Percentiles rank a stretch among this genome's conserved stretches.
phyloP scores from a whole-genome alignment of 2,113 vertebrate species.

The Barnardius zonarius region DNA sequence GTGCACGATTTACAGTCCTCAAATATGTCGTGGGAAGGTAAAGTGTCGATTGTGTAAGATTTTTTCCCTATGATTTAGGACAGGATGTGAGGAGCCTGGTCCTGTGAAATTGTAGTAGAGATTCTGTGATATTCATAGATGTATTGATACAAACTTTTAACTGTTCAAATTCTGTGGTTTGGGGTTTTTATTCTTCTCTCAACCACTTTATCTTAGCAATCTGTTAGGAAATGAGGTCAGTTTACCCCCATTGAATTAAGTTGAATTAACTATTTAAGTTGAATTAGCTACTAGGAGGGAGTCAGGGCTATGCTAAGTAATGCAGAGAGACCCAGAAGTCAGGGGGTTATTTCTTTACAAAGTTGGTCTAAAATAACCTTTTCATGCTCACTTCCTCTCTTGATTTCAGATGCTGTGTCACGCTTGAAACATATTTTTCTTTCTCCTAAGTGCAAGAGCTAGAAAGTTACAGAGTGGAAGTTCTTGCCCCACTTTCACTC shows the following conservation, averaged over 20 bases:
- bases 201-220: neutral
- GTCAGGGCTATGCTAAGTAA: neutral
- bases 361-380: neutral
- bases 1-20: neutral
- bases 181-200: neutral
- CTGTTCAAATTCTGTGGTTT: neutral
- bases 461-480: neutral
- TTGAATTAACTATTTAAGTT: neutral
- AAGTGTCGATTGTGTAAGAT: neutral
- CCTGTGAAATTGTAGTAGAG: neutral
- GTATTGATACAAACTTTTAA: neutral
- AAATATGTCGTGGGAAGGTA: constrained; percentile 2
- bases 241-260: neutral
- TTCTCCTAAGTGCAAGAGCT: neutral
- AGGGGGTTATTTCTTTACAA: neutral
- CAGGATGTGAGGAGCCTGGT: constrained; percentile 29
- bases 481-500: neutral
- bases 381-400: neutral
- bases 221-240: neutral
- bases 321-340: neutral
- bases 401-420: neutral
- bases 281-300: neutral
- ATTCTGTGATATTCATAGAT: neutral
- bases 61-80: constrained; percentile 5
- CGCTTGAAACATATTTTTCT: neutral